A percentile compares a stretch with the other conserved stretches of the same genome.
phyloP scores from a whole-genome alignment of 2,797 vertebrate species.

The Salmo trutta region DNA sequence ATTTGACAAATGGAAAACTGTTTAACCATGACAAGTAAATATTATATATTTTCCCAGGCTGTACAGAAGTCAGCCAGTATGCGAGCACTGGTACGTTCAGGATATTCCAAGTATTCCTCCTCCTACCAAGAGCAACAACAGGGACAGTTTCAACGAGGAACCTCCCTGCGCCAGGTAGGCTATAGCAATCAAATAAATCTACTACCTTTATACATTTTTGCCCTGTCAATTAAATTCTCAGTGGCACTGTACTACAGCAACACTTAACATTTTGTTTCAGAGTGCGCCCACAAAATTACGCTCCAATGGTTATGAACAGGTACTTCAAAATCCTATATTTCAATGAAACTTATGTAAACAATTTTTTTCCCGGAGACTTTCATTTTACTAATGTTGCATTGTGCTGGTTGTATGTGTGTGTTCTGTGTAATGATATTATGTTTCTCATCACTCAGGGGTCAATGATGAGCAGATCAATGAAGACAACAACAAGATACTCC shows the following conservation, averaged over 20 bases:
- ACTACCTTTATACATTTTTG: not conserved
- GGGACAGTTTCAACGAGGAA: not conserved
- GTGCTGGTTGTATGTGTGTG: no score
- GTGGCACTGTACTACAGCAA: not conserved
- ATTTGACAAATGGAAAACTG: not conserved
- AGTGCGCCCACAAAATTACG: not conserved
- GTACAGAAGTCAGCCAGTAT: not conserved
- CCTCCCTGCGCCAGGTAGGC: constrained; percentile 16
- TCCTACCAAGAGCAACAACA: no score
- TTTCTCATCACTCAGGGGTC: not conserved
- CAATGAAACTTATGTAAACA: not conserved
- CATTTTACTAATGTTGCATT: not conserved
- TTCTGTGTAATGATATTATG: not conserved
- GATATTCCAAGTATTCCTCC: not conserved
- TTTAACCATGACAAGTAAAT: not conserved
- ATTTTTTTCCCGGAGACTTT: not conserved
- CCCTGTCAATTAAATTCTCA: not conserved
- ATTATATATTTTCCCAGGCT: not conserved
- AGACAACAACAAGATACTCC: not conserved
- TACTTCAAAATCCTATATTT: not conserved
- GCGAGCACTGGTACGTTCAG: not conserved
- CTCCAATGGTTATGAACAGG: not conserved
- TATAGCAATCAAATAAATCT: not conserved
- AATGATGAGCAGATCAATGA: not conserved
- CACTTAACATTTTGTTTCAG: not conserved